Percentiles rank a stretch among this genome's conserved stretches.
These are phyloP conservation scores for Periophthalmodon schlosseri DNA, from an alignment of 2,113 vertebrate species.

Conservation along the genomic window DNA sequence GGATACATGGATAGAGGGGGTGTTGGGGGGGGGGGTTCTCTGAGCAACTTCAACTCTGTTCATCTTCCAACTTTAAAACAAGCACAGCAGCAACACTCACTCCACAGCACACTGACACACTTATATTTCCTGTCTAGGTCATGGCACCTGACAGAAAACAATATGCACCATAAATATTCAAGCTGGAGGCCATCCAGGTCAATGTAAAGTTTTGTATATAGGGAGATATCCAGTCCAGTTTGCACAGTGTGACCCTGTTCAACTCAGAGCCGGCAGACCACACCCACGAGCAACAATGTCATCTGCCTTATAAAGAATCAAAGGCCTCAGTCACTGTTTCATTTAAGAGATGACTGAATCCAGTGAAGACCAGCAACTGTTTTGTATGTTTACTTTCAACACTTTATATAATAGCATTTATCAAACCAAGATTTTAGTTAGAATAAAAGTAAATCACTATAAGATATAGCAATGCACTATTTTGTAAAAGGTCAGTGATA, in stretches of 20 bases:
- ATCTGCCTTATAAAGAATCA: constrained; percentile 41
- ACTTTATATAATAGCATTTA: background rate
- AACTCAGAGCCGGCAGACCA: constrained; percentile 1
- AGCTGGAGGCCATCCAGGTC: constrained; percentile 16
- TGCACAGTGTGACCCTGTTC: constrained; percentile 21
- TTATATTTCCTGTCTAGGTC: constrained; percentile 12
- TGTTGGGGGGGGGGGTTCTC: constrained; percentile 27
- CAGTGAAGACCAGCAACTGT: constrained; percentile 9
- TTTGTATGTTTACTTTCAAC: constrained; percentile 5
- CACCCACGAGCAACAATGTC: constrained; percentile 34
- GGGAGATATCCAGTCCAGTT: constrained; percentile 24
- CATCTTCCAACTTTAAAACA: constrained; percentile 43
- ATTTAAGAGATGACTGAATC: constrained; percentile 17
- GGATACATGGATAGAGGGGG: constrained; percentile 5
- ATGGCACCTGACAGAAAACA: background rate
- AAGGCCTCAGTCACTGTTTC: constrained; percentile 20
- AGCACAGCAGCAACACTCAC: constrained; percentile 50
- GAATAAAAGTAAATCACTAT: background rate
- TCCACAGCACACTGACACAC: constrained; percentile 12
- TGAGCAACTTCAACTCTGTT: constrained; percentile 36
- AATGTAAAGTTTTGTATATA: constrained; percentile 22
- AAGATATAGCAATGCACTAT: background rate
- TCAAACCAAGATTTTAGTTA: background rate
- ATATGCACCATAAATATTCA: constrained; percentile 24
- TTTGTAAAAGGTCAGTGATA: background rate